A percentile compares a stretch with the other conserved stretches of the same genome.
Conservation (phyloP, 2,888 invertebrate species). For the Trypoxylon attenuatum region DNA sequence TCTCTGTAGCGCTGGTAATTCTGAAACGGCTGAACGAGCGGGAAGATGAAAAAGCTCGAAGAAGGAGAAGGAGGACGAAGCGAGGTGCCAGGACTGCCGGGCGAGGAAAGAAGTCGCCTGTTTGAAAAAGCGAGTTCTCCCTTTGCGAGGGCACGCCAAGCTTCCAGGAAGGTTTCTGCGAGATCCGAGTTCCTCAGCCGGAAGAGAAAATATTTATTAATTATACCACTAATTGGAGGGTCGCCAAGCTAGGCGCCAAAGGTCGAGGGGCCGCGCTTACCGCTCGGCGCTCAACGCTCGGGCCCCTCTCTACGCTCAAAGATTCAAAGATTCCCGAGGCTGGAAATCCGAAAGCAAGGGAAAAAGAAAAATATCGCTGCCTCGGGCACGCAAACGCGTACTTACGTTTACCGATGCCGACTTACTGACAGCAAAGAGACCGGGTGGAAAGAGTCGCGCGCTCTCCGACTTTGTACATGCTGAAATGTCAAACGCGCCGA, state of each 20-base stretch:
- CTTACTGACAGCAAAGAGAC: slow-evolving; percentile 28
- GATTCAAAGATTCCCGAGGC: slow-evolving; percentile 39
- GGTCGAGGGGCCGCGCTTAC: slow-evolving; percentile 25
- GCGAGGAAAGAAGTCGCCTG: slow-evolving; percentile 20
- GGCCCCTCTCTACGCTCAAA: slow-evolving; percentile 12
- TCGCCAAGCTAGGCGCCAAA: slow-evolving; percentile 32
- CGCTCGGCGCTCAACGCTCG: too few species aligned
- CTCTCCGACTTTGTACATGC: slow-evolving; percentile 5
- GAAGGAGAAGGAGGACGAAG: slow-evolving; percentile 12
- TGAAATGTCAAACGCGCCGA: slow-evolving; percentile 34
- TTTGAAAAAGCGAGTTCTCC: slow-evolving; percentile 6
- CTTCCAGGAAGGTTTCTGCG: slow-evolving; percentile 19
- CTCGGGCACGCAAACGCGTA: neutral
- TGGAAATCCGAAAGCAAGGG: slow-evolving; percentile 1
- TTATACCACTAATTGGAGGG: slow-evolving; percentile 60
- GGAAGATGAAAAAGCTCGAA: slow-evolving; percentile 31
- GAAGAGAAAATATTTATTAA: slow-evolving; percentile 65
- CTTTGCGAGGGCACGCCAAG: slow-evolving; percentile 17
- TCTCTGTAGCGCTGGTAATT: slow-evolving; percentile 25
- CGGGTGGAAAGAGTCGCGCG: slow-evolving; percentile 5
- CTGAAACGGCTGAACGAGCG: slow-evolving; percentile 16
- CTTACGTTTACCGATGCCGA: slow-evolving; percentile 24
- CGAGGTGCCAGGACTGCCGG: too few species aligned
- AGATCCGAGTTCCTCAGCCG: slow-evolving; percentile 33
- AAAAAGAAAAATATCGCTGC: slow-evolving; percentile 9